These are phyloP conservation scores for Miniopterus natalensis DNA, from an alignment of 2,113 vertebrate species.

Conservation along the genomic window DNA sequence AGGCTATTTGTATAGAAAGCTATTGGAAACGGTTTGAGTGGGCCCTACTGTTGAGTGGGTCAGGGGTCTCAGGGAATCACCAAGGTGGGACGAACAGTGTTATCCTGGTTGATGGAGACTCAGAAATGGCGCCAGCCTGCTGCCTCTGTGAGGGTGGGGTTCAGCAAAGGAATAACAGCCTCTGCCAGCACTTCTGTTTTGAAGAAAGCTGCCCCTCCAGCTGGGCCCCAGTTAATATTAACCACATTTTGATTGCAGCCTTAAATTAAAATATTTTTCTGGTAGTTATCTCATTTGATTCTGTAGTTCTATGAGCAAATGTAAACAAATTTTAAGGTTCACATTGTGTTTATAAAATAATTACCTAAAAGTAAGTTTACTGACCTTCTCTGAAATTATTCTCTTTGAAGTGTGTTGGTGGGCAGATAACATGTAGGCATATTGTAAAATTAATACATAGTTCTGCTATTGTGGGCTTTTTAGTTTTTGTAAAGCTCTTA, in stretches of 20 bases:
- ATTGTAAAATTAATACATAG: conserved; percentile 20
- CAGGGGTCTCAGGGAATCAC: background rate
- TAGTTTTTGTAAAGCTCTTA: conserved; percentile 11
- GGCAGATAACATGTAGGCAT: background rate
- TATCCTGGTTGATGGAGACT: background rate
- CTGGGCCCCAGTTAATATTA: background rate
- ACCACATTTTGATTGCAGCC: background rate
- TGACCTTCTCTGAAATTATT: conserved; percentile 17
- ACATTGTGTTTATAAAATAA: conserved; percentile 39
- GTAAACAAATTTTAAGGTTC: background rate
- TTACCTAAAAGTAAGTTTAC: background rate
- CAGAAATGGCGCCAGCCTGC: no score
- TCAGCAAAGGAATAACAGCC: background rate
- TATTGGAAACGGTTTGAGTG: background rate
- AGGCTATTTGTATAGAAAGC: background rate
- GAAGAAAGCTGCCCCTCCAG: background rate
- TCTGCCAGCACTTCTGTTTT: background rate
- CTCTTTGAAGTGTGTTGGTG: conserved; percentile 31
- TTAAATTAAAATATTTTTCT: conserved; percentile 23
- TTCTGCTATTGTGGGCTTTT: background rate
- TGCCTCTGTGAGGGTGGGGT: background rate
- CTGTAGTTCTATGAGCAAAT: conserved; percentile 15
- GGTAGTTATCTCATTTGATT: background rate
- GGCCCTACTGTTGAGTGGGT: background rate
- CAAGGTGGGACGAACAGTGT: background rate